These are phyloP conservation scores for Physella acuta DNA, from an alignment of 1,140 invertebrate genomes.

Conservation along the genomic window DNA sequence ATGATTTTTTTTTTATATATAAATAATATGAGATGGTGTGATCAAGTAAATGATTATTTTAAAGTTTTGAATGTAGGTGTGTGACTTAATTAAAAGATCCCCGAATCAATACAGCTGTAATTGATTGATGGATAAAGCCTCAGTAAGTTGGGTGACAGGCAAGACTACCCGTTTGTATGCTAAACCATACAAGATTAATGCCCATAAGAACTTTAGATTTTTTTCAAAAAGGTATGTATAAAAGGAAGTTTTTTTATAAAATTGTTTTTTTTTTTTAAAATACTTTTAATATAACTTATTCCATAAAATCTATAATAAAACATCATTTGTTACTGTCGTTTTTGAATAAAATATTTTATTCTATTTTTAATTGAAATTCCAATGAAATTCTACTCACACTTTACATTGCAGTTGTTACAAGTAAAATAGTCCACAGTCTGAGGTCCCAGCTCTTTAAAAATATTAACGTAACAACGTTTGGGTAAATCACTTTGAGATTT, in stretches of 20 bases:
- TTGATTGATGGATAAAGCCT: too few relatives aligned
- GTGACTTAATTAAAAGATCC: background rate
- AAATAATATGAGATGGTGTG: too few relatives aligned
- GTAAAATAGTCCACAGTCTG: conserved; percentile 21
- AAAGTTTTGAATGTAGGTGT: background rate
- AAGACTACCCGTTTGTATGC: too few relatives aligned
- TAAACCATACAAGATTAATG: too few relatives aligned
- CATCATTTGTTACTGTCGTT: too few relatives aligned
- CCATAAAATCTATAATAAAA: background rate
- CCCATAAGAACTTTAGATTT: background rate
- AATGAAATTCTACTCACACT: conserved; percentile 7
- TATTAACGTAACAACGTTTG: conserved; percentile 16
- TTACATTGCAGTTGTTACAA: conserved; percentile 17
- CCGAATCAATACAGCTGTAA: background rate
- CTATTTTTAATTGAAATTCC: background rate
- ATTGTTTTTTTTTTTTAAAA: background rate
- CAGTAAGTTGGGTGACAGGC: too few relatives aligned
- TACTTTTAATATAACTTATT: background rate
- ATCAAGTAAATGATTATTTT: background rate
- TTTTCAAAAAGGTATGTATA: background rate
- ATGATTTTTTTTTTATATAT: too few relatives aligned
- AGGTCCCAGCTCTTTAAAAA: conserved; percentile 9
- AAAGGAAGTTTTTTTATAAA: background rate
- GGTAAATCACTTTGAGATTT: conserved; percentile 16
- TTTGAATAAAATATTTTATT: too few relatives aligned